Evolutionary conservation across 2,113 vertebrate genomes (phyloP).

Genomic region (Microcebus murinus): DNA sequence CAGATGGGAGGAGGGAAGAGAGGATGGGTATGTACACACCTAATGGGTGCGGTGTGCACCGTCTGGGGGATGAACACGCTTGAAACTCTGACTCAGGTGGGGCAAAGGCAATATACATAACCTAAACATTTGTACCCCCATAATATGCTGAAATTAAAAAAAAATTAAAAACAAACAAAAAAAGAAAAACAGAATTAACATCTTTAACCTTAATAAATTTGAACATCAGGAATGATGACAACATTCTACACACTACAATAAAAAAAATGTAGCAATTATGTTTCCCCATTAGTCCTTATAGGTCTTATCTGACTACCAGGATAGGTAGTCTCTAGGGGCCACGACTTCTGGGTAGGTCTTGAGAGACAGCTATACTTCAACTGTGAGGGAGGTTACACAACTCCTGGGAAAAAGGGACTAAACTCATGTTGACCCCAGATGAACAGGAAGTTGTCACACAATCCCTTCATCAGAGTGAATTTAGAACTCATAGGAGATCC

Average conservation of each 20-base stretch:
- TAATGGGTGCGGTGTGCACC: too few relatives aligned
- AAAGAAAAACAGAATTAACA: background rate
- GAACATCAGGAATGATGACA: background rate
- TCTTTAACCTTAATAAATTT: background rate
- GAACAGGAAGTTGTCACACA: background rate
- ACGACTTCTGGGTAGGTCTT: background rate
- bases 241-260: background rate
- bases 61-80: too few relatives aligned
- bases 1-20: too few relatives aligned
- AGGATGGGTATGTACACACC: too few relatives aligned
- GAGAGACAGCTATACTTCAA: background rate
- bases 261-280: background rate
- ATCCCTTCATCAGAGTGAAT: background rate
- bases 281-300: background rate
- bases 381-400: background rate
- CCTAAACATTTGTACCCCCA: too few relatives aligned
- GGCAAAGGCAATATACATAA: too few relatives aligned
- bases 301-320: background rate
- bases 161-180: too few relatives aligned
- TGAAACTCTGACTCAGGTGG: too few relatives aligned
- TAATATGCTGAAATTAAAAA: too few relatives aligned
- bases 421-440: background rate
- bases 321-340: background rate
- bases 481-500: background rate
- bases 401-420: background rate